A percentile compares a stretch with the other conserved stretches of the same genome.
phyloP scores from a whole-genome alignment of 2,888 invertebrate genomes.

The Hemistola chrysoprasaria region DNA sequence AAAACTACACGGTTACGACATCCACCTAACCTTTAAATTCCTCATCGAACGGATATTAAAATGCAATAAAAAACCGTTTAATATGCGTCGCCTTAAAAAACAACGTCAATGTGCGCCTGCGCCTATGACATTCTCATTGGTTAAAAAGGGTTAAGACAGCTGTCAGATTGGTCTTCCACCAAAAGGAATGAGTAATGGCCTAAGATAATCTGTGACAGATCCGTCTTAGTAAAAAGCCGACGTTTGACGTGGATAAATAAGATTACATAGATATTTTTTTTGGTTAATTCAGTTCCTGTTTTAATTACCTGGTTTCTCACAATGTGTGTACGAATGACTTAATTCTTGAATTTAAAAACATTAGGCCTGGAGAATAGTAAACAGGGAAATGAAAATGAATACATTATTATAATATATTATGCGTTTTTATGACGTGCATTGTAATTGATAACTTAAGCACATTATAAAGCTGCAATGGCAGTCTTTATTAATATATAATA shows the following conservation, averaged over 20 bases:
- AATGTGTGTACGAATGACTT: conserved; percentile 55
- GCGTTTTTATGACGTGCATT: too few species aligned
- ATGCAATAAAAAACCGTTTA: conserved; percentile 59
- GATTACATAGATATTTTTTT: conserved; percentile 71
- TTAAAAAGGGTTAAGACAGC: conserved; percentile 81
- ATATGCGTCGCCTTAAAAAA: conserved; percentile 48
- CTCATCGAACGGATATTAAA: conserved; percentile 46
- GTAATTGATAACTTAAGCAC: too few species aligned
- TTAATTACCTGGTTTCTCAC: conserved; percentile 80
- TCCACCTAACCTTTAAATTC: conserved; percentile 14
- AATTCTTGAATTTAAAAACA: conserved; percentile 26
- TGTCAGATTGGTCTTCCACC: conserved; percentile 74
- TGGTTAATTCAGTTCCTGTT: conserved; percentile 66
- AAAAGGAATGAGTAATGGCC: conserved; percentile 75
- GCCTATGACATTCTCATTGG: conserved; percentile 76
- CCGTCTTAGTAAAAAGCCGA: conserved; percentile 76
- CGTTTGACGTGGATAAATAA: conserved; percentile 77
- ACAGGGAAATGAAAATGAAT: too few species aligned
- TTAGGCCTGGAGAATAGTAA: conserved; percentile 2
- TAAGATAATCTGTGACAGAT: conserved; percentile 80
- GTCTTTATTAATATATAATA: too few species aligned
- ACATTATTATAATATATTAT: too few species aligned
- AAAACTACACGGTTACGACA: conserved; percentile 2
- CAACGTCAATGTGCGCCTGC: conserved; percentile 56
- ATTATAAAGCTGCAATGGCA: too few species aligned